Conservation (phyloP, 2,113 vertebrate species). For the Pao palembangensis region DNA sequence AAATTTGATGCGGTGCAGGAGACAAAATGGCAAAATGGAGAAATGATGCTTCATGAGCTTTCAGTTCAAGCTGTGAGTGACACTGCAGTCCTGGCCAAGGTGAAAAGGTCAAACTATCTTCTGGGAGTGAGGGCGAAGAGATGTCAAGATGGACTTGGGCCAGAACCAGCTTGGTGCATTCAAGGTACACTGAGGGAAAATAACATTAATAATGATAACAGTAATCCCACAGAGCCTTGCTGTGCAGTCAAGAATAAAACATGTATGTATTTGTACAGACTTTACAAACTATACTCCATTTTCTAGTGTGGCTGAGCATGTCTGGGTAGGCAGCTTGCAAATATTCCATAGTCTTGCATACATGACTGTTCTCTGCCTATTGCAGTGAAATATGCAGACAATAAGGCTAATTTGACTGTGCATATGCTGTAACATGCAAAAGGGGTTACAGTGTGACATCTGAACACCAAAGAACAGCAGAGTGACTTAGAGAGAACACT, state of each 20-base stretch:
- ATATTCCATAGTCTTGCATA: constrained; percentile 27
- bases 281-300: neutral
- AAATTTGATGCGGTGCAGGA: constrained; percentile 30
- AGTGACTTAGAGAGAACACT: too few species aligned
- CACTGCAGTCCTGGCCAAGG: constrained; percentile 55
- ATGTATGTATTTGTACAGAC: neutral
- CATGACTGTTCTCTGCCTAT: constrained; percentile 13
- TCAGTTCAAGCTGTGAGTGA: constrained; percentile 56
- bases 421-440: constrained; percentile 15
- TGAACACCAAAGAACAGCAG: neutral
- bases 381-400: constrained; percentile 3
- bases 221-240: constrained; percentile 12
- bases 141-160: constrained; percentile 42
- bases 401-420: constrained; percentile 19
- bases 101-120: constrained; percentile 65
- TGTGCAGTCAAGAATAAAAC: constrained; percentile 19
- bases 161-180: constrained; percentile 33
- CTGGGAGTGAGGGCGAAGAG: constrained; percentile 52
- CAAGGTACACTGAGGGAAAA: constrained; percentile 27
- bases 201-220: too few species aligned
- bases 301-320: neutral
- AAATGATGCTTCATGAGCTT: constrained; percentile 47
- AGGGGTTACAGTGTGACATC: neutral
- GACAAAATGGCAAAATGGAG: constrained; percentile 18
- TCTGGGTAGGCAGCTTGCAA: constrained; percentile 29